phyloP scores from a whole-genome alignment of 2,113 vertebrate genomes.

The Hemiscyllium ocellatum region DNA sequence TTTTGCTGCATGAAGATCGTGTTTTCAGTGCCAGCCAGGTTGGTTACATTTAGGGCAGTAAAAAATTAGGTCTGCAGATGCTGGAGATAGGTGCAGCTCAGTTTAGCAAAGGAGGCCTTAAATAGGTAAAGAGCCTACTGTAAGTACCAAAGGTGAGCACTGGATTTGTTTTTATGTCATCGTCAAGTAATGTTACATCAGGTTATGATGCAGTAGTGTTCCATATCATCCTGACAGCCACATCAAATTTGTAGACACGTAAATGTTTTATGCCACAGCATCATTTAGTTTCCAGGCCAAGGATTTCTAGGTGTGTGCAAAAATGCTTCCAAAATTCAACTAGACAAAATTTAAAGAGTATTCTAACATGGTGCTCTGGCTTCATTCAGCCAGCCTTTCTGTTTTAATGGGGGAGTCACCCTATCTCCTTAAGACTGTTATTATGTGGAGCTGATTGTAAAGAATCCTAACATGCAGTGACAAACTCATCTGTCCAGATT shows the following conservation, averaged over 20 bases:
- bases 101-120: not conserved
- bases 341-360: not conserved
- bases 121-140: not conserved
- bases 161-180: not conserved
- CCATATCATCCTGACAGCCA: not conserved
- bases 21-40: not conserved
- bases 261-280: not conserved
- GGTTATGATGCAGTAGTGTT: not conserved
- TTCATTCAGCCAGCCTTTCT: not conserved
- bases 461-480: not conserved
- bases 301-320: not conserved
- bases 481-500: not conserved
- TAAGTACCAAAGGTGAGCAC: not conserved
- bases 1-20: not conserved
- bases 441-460: not conserved
- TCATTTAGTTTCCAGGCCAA: not conserved
- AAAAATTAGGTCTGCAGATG: too few species aligned
- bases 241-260: not conserved
- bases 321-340: not conserved
- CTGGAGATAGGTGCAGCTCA: too few species aligned
- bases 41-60: not conserved
- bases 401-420: not conserved
- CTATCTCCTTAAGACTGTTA: not conserved
- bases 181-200: too few species aligned
- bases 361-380: not conserved